Evolutionary conservation across 2,113 vertebrate species (phyloP).

Genomic region (Chrysemys picta): DNA sequence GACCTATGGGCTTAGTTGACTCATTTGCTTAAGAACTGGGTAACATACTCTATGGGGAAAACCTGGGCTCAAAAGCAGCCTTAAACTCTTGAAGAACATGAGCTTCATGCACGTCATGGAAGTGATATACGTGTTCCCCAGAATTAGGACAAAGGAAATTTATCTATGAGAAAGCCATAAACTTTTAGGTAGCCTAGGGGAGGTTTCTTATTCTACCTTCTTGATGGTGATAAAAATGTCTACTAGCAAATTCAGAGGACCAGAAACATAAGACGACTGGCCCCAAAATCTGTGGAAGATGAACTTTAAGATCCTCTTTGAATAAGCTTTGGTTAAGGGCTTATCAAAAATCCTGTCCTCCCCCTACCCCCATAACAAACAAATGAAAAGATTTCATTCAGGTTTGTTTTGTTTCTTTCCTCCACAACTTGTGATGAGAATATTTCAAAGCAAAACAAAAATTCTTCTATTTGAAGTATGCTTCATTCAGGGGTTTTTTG

Average conservation of each 20-base stretch:
- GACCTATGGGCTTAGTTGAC: neutral
- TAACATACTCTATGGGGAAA: neutral
- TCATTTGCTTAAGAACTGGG: neutral
- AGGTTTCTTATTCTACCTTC: neutral
- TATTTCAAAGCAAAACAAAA: neutral
- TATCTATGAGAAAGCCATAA: neutral
- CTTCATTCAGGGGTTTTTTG: neutral
- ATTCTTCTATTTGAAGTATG: neutral
- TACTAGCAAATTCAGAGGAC: neutral
- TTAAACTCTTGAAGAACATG: neutral
- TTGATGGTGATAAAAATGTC: neutral
- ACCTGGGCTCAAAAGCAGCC: rapidly evolving
- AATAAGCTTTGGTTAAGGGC: neutral
- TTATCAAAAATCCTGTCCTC: neutral
- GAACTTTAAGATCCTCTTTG: neutral
- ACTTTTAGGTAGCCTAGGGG: neutral
- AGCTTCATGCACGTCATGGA: neutral
- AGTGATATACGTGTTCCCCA: neutral
- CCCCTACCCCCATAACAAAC: neutral
- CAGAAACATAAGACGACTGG: neutral
- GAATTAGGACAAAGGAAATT: neutral
- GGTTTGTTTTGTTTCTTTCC: neutral
- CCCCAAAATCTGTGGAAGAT: neutral
- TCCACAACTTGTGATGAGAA: neutral
- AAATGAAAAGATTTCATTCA: neutral